Evolutionary conservation across 1,140 invertebrate species (phyloP), one percentile per base, ranked within the genome.

Genomic region (Linepithema humile): DNA sequence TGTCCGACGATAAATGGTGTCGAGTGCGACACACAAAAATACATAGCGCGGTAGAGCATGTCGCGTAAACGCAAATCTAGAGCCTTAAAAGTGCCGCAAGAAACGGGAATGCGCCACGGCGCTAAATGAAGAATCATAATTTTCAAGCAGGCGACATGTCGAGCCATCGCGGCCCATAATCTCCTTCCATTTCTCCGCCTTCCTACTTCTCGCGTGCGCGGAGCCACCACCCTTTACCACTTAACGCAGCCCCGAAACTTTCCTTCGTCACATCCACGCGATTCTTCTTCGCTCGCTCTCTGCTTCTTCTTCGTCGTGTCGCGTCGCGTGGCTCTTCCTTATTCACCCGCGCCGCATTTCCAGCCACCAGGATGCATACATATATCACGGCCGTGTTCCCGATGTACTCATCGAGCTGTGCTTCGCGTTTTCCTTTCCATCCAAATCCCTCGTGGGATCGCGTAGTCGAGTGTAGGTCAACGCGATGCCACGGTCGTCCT

Each of bases 91-190:
- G 87, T 87, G 74, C 59, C 15, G 48, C 3, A 64, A 83, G 85
- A 75, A 85, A 83, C 55, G 70, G 64, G 60, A 62, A 69, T 32
- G 40, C 62, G 82, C 70, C 53, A 75, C 73, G 35, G 87, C 85
- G 85, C 82, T 90, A 93, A 92, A 93, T 91, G 92, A 92, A 89
- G 85, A 92, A 91, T 90, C 91, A 90, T 93, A 93, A 93, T 93
- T 93, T 89, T 91, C 89, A 88, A 87, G 83, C 70, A 69, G 75
- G 84, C 87, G 91, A 93, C 90, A 83, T 83, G 90, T 90, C 89
- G 86, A 85, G 80, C 85, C 85, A 55, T 77, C 86, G 77, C 87
- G 85, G 90, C 88, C 89, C 74, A 87, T 88, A 90, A 91, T 90
- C 82, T 83, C 73, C 70, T 59, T 40, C 48, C 38, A 60, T 80